phyloP scores from a whole-genome alignment of 92 coral and sea anemone genomes.

The Chrysogorgia sp. region DNA sequence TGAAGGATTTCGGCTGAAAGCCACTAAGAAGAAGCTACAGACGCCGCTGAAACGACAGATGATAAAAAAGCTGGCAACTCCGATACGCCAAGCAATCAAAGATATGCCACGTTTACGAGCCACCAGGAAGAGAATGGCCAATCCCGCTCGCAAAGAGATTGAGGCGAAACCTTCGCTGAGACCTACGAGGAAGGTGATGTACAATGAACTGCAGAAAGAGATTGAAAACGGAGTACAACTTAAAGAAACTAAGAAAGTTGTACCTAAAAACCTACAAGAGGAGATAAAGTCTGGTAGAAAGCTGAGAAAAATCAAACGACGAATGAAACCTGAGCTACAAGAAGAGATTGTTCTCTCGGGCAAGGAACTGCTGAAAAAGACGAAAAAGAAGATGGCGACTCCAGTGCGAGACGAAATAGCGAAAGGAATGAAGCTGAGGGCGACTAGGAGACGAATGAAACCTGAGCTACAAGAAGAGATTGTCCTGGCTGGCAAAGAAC shows the following conservation, averaged over 20 bases:
- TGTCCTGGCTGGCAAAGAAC: conserved; percentile 33
- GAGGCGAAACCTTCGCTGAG: conserved; percentile 52
- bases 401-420: conserved; percentile 63
- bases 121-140: conserved; percentile 65
- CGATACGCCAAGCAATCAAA: conserved; percentile 63
- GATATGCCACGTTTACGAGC: conserved; percentile 51
- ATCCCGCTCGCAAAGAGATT: conserved; percentile 67
- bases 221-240: conserved; percentile 62
- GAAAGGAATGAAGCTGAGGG: conserved; percentile 49
- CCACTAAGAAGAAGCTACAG: conserved; percentile 65
- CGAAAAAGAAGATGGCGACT: conserved; percentile 64
- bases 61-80: conserved; percentile 61
- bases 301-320: conserved; percentile 65
- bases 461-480: conserved; percentile 69
- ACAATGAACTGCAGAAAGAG: conserved; percentile 60
- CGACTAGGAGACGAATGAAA: conserved; percentile 62
- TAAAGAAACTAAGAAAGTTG: conserved; percentile 53
- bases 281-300: conserved; percentile 61
- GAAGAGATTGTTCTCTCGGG: conserved; percentile 45
- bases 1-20: conserved; percentile 51
- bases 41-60: conserved; percentile 63
- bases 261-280: conserved; percentile 61
- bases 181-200: conserved; percentile 65
- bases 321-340: conserved; percentile 60
- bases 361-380: conserved; percentile 18